phyloP scores from a whole-genome alignment of 2,888 invertebrate species.

The Bedellia somnulentella region DNA sequence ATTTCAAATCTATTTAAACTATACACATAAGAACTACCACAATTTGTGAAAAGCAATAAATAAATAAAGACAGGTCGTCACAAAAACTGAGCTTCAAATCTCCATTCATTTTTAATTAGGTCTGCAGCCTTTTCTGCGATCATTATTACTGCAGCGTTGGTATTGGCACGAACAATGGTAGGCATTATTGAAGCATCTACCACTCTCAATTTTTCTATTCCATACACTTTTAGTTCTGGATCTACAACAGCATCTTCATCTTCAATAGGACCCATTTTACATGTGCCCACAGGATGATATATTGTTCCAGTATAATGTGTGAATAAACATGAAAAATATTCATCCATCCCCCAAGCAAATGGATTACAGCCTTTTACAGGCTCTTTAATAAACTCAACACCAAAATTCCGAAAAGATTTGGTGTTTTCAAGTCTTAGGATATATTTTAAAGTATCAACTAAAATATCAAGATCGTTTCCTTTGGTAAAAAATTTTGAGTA shows the following conservation, averaged over 20 bases:
- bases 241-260: constrained; percentile 40
- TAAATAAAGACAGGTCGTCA: no score
- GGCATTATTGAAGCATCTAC: constrained; percentile 85
- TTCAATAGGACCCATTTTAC: constrained; percentile 32
- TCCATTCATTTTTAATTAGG: constrained; percentile 38
- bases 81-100: no score
- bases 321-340: constrained; percentile 68
- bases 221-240: constrained; percentile 29
- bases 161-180: constrained; percentile 74
- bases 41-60: no score
- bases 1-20: no score
- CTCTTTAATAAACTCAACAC: constrained; percentile 51
- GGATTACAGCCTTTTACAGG: constrained; percentile 59
- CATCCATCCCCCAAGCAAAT: constrained; percentile 57
- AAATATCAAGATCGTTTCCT: constrained; percentile 61
- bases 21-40: no score
- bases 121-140: constrained; percentile 67
- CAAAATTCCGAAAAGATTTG: constrained; percentile 50
- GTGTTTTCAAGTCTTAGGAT: constrained; percentile 58
- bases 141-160: constrained; percentile 82
- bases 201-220: constrained; percentile 59
- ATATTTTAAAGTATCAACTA: constrained; percentile 64
- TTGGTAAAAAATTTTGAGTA: constrained; percentile 67
- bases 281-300: constrained; percentile 44
- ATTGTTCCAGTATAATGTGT: constrained; percentile 62